Conservation (phyloP, 2,113 vertebrate species). For the Ariopsis seemanni region DNA sequence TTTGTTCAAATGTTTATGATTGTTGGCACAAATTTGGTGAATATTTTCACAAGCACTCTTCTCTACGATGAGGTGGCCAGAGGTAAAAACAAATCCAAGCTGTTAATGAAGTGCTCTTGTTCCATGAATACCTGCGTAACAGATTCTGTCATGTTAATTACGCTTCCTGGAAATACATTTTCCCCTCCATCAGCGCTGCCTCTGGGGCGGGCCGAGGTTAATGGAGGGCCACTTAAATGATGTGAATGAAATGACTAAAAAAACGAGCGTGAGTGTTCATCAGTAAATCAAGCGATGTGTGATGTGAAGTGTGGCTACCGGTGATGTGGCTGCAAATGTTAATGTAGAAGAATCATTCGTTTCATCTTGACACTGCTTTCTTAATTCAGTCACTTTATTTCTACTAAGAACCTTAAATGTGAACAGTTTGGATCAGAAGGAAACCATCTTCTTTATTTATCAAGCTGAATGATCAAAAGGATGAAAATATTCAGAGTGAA, state of each 20-base stretch:
- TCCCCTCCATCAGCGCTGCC: conserved; percentile 4
- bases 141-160: conserved; percentile 24
- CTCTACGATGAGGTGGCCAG: neutral
- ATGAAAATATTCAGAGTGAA: neutral
- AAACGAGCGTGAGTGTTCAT: neutral
- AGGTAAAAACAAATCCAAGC: neutral
- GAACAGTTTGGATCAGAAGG: too few relatives aligned
- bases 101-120: conserved; percentile 16
- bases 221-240: conserved; percentile 17
- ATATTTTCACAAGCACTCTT: neutral
- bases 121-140: conserved; percentile 24
- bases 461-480: neutral
- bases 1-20: neutral
- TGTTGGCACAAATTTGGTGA: neutral
- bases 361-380: neutral
- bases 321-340: neutral
- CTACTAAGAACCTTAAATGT: too few relatives aligned
- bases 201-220: conserved; percentile 22
- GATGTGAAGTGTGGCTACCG: neutral
- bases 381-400: neutral
- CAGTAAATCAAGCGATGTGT: neutral
- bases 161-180: conserved; percentile 18
- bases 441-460: neutral
- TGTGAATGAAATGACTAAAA: neutral
- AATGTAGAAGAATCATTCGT: neutral